Conservation (phyloP, 2,797 vertebrate genomes). For the Cossypha polioptera region DNA sequence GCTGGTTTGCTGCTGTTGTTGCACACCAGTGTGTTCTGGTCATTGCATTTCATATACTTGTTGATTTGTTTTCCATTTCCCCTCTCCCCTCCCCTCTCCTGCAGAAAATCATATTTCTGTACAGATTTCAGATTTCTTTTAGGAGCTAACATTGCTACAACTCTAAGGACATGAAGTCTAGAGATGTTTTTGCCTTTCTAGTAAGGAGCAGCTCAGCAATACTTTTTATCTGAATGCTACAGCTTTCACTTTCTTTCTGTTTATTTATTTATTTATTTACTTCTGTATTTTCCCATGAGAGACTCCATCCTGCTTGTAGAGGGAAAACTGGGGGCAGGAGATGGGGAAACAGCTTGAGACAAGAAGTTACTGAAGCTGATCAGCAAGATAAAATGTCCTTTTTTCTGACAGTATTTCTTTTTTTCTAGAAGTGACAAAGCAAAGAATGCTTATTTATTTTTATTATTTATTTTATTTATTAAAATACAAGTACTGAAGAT, state of each 20-base stretch:
- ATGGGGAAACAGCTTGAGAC: background rate
- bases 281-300: background rate
- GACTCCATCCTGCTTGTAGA: background rate
- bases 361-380: background rate
- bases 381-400: background rate
- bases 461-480: no score
- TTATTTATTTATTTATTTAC: background rate
- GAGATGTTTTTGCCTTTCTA: background rate
- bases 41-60: background rate
- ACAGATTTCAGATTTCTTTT: background rate
- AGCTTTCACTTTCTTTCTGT: background rate
- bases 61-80: background rate
- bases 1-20: background rate
- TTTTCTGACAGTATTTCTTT: accelerated
- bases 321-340: background rate
- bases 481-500: background rate
- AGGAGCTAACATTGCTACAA: accelerated
- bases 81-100: background rate
- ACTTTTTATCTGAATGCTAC: background rate
- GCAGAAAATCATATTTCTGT: background rate
- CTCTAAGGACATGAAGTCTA: background rate
- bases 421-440: background rate
- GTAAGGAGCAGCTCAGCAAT: background rate
- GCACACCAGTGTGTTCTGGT: background rate
- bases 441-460: background rate